Evolutionary conservation across 92 coral and sea anemone species (phyloP), one percentile per base, ranked within the genome.

Genomic region (Anthopleura xanthogrammica): DNA sequence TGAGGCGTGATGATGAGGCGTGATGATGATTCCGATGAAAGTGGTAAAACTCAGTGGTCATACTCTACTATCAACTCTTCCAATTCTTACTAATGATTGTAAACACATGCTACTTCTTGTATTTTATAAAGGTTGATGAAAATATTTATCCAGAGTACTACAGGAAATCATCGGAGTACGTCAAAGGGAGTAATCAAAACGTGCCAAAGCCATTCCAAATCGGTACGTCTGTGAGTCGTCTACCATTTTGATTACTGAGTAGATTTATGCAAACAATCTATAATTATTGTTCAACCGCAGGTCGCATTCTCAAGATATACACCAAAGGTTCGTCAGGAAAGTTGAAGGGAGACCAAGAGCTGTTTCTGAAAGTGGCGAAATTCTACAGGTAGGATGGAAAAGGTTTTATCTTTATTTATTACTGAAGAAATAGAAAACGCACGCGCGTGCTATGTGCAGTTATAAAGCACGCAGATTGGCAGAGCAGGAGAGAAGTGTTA

Each of bases 121-220:
- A 77, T 40, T 77, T 12, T 16, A n/a, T 60, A n/a, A 83, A 94
- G 98, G 80, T 87, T 14, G 97, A 97, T 71, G 99, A 94, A 75
- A 94, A 90, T 56, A 83, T 58, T 8, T 97, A 97, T 70, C 98
- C 99, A 0, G 99, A 97, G 83, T 90, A 89, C 48, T 97, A 97
- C 84, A 88, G 99, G 48, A 97, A 97, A 78, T 93, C 95, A 36
- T 80, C 89, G 10, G 99, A 97, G 40, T 97, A 94, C 81, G 94
- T 97, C 72, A 94, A 97, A 74, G 98, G 99, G 9, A 97, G 99
- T 83, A 97, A 97, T 78, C 88, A 86, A 60, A 91, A 92, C 83
- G 99, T 97, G 0, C 94, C 98, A 4, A 85, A 94, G 46, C 99
- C 99, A 24, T 94, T 92, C 85, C 87, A 90, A 83, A 94, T 97